Percentiles rank a stretch among this genome's conserved stretches.
Conservation (phyloP, 2,113 vertebrate genomes). For the Nasalis larvatus region DNA sequence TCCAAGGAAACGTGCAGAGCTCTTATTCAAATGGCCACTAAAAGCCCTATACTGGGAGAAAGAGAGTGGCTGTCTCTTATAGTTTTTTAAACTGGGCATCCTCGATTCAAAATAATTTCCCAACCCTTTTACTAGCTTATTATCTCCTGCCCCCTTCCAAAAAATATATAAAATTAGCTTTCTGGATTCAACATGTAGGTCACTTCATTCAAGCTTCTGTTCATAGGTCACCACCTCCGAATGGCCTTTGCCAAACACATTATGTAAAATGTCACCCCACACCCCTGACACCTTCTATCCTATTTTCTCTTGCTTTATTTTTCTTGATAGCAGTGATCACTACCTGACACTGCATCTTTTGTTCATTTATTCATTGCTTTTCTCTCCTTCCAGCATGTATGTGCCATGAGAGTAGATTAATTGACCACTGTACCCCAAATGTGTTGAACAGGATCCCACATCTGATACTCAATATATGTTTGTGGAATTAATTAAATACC, state of each 20-base stretch:
- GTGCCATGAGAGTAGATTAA: background rate
- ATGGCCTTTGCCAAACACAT: background rate
- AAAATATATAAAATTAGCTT: background rate
- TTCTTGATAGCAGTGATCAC: background rate
- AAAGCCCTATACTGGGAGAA: background rate
- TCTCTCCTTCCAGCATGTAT: background rate
- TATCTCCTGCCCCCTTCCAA: background rate
- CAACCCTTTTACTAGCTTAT: background rate
- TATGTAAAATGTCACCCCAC: background rate
- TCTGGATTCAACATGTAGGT: background rate
- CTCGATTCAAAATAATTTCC: background rate
- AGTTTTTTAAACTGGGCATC: background rate
- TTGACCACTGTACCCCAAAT: background rate
- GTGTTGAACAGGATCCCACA: background rate
- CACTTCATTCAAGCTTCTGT: background rate
- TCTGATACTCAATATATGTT: background rate
- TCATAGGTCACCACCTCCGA: background rate
- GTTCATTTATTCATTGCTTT: background rate
- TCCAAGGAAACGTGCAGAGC: background rate
- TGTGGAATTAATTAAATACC: slow-evolving; percentile 55
- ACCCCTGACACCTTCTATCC: background rate
- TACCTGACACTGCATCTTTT: background rate
- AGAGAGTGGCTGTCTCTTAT: background rate
- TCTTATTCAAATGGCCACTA: background rate
- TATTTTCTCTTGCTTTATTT: background rate